phyloP scores from a whole-genome alignment of 2,797 vertebrate species.

The Anas flavirostris region DNA sequence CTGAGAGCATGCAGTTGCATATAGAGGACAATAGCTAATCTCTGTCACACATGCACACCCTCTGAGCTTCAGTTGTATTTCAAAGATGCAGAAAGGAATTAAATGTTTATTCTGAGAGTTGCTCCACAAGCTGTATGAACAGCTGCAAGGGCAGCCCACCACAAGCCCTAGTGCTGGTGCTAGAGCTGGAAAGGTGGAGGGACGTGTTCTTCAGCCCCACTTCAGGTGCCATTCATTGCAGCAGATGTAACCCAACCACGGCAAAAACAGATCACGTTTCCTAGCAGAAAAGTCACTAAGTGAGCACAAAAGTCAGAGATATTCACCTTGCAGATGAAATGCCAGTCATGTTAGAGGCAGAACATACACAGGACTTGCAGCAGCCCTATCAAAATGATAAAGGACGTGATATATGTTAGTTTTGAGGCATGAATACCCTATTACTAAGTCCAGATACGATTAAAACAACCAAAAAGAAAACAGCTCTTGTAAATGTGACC shows the following conservation, averaged over 20 bases:
- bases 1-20: neutral
- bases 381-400: neutral
- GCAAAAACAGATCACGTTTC: neutral
- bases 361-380: rapidly evolving
- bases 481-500: neutral
- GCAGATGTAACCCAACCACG: neutral
- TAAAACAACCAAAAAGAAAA: neutral
- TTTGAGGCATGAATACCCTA: neutral
- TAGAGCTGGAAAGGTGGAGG: neutral
- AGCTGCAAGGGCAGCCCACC: neutral
- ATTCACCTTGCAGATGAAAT: neutral
- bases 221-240: neutral
- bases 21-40: neutral
- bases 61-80: neutral
- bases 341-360: neutral
- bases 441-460: neutral
- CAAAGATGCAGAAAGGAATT: neutral
- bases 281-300: neutral
- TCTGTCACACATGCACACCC: neutral
- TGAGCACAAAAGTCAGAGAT: neutral
- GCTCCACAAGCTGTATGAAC: neutral
- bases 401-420: neutral
- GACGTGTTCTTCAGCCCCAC: neutral
- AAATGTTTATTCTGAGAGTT: neutral
- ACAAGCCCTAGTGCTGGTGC: neutral